A percentile compares a stretch with the other conserved stretches of the same genome.
These are phyloP conservation scores for Branchellion lobata DNA, from an alignment of 2,888 invertebrate genomes.

Conservation along the genomic window DNA sequence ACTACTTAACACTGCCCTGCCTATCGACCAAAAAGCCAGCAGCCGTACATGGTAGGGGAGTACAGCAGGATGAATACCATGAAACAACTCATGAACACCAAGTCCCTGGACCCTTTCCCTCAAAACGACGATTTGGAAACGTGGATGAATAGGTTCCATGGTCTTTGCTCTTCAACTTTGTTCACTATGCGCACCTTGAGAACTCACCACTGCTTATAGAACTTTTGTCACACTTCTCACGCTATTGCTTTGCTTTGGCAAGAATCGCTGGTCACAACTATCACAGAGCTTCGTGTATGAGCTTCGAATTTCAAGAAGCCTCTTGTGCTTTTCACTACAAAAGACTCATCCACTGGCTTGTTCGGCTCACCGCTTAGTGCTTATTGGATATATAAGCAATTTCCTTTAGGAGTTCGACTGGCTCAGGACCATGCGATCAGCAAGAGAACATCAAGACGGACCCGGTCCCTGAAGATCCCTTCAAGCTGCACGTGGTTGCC, in stretches of 20 bases:
- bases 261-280: too few species aligned
- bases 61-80: constrained; percentile 11
- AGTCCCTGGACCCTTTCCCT: constrained; percentile 8
- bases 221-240: too few species aligned
- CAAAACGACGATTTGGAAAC: constrained; percentile 37
- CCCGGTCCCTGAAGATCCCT: not conserved
- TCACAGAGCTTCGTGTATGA: too few species aligned
- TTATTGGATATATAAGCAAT: too few species aligned
- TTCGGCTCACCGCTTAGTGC: too few species aligned
- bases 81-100: not conserved
- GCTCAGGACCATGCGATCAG: not conserved
- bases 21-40: not conserved
- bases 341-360: too few species aligned
- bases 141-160: constrained; percentile 38
- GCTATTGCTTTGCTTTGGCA: too few species aligned
- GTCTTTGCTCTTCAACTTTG: too few species aligned
- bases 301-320: too few species aligned
- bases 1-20: too few species aligned
- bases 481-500: not conserved
- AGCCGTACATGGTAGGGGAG: not conserved
- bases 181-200: too few species aligned
- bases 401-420: not conserved
- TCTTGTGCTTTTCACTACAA: not conserved
- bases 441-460: not conserved
- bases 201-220: too few species aligned